phyloP scores from a whole-genome alignment of 2,113 vertebrate genomes.

The Larimichthys polyactis region DNA sequence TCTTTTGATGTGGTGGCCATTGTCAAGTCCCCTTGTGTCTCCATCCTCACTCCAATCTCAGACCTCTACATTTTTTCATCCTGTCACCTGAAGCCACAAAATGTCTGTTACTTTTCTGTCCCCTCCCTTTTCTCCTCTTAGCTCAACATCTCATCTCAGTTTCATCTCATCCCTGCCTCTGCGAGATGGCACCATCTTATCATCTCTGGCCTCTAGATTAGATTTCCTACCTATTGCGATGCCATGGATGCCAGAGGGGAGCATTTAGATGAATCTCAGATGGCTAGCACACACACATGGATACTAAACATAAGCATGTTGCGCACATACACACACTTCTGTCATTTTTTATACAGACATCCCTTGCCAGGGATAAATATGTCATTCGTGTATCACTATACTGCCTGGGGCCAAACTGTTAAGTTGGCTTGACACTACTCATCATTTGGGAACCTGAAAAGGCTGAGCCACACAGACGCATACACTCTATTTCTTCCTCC shows the following conservation, averaged over 20 bases:
- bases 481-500: conserved; percentile 10
- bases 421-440: conserved; percentile 45
- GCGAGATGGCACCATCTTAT: conserved; percentile 60
- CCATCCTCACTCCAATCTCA: conserved; percentile 44
- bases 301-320: conserved; percentile 23
- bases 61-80: conserved; percentile 32
- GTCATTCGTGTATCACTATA: conserved; percentile 56
- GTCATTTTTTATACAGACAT: conserved; percentile 46
- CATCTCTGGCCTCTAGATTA: conserved; percentile 69
- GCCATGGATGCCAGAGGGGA: conserved; percentile 63
- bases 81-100: conserved; percentile 49
- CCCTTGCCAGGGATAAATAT: conserved; percentile 39
- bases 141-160: conserved; percentile 48
- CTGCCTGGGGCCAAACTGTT: conserved; percentile 47
- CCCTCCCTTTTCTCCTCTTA: conserved; percentile 9
- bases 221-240: conserved; percentile 63
- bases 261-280: conserved; percentile 59
- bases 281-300: conserved; percentile 13
- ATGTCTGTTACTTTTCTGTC: conserved; percentile 49
- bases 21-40: conserved; percentile 41
- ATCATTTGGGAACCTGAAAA: conserved; percentile 42
- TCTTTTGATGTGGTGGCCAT: conserved; percentile 30
- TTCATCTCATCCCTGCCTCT: conserved; percentile 47
- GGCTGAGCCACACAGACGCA: conserved; percentile 10
- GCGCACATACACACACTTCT: conserved; percentile 6